Evolutionary conservation across 2,113 vertebrate genomes (phyloP).

Genomic region (Crocuta crocuta): DNA sequence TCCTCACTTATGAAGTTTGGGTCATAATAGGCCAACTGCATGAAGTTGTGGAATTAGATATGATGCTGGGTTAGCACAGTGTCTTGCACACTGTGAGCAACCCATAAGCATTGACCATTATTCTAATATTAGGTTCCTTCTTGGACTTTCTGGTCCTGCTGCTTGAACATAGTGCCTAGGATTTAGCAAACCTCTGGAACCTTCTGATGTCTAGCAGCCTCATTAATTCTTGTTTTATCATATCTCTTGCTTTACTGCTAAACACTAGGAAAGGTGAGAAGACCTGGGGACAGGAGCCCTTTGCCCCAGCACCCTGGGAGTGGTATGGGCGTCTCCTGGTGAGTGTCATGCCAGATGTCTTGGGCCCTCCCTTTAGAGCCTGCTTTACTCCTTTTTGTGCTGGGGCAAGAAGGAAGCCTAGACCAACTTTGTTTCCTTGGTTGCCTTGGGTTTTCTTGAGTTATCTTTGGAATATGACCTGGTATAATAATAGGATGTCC

Average conservation of each 20-base stretch:
- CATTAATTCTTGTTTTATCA: background rate
- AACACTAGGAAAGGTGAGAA: background rate
- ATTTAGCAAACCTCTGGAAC: background rate
- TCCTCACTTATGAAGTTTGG: background rate
- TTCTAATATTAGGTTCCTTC: background rate
- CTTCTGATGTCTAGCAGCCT: background rate
- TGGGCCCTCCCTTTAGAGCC: background rate
- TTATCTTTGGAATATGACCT: conserved; percentile 56
- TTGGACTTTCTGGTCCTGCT: background rate
- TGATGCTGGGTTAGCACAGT: background rate
- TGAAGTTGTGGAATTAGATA: background rate
- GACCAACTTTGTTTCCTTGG: background rate
- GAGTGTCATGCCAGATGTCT: background rate
- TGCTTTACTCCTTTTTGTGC: background rate
- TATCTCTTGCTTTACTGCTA: background rate
- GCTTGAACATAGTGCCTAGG: background rate
- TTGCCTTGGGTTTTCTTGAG: background rate
- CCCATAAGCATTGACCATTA: background rate
- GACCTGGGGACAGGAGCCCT: background rate
- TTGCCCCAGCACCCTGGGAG: background rate
- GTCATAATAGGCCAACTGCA: background rate
- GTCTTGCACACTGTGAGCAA: background rate
- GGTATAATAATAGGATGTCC: conserved; percentile 7
- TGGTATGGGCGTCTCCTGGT: background rate
- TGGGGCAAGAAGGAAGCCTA: background rate